Evolutionary conservation across 2,113 vertebrate genomes (phyloP).

Genomic region (Taurulus bubalis): DNA sequence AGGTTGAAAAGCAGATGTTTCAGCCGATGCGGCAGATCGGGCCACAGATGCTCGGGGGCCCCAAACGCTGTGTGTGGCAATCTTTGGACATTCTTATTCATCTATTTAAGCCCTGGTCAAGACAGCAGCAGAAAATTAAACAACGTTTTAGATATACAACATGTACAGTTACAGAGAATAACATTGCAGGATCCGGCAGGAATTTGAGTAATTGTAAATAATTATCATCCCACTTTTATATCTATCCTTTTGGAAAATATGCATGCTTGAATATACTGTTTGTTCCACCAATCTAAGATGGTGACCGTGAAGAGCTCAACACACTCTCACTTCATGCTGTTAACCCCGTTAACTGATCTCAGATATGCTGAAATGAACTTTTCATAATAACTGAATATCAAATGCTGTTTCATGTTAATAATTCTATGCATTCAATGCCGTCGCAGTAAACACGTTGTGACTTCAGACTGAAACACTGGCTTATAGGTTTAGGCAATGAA

Average conservation of each 20-base stretch:
- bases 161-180: not conserved
- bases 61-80: not conserved
- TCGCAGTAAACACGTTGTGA: too few relatives aligned
- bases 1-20: constrained; percentile 32
- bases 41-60: not conserved
- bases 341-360: not conserved
- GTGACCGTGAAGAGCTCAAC: too few relatives aligned
- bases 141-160: too few relatives aligned
- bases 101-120: not conserved
- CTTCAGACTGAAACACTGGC: too few relatives aligned
- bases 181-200: not conserved
- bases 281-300: not conserved
- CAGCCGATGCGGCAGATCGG: not conserved
- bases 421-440: not conserved
- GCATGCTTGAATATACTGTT: not conserved
- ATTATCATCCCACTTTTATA: not conserved
- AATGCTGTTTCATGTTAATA: not conserved
- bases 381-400: not conserved
- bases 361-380: not conserved
- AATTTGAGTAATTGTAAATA: constrained; percentile 2
- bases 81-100: not conserved
- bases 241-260: not conserved
- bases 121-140: not conserved
- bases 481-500: too few relatives aligned
- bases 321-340: not conserved